Conservation (phyloP, 2,113 vertebrate genomes). For the Cephalopholis sonnerati region DNA sequence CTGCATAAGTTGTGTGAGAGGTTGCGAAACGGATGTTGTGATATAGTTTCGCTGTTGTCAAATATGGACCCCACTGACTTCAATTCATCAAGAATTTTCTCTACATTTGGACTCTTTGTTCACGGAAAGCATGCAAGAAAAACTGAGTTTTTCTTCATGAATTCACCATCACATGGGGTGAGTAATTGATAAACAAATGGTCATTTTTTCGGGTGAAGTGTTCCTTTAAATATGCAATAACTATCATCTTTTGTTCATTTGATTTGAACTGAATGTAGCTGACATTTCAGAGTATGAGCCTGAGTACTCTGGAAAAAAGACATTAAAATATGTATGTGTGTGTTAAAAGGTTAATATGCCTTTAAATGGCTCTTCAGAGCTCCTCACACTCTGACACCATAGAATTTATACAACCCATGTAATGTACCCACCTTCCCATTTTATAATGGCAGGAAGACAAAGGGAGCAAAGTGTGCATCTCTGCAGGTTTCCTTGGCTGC, state of each 20-base stretch:
- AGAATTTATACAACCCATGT: neutral
- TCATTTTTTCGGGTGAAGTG: no score
- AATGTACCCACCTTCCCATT: neutral
- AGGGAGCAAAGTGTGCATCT: slow-evolving; percentile 8
- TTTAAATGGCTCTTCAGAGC: slow-evolving; percentile 2
- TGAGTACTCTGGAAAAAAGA: neutral
- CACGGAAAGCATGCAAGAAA: no score
- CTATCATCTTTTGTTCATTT: neutral
- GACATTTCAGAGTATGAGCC: neutral
- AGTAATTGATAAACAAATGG: no score
- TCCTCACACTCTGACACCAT: neutral
- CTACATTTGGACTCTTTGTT: no score
- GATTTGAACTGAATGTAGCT: neutral
- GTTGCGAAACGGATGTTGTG: no score
- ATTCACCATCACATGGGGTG: no score
- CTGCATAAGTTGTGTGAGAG: no score
- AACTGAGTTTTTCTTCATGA: no score
- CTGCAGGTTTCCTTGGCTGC: slow-evolving; percentile 53
- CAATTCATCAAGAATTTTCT: no score
- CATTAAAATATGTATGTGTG: neutral
- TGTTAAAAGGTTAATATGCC: neutral
- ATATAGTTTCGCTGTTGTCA: no score
- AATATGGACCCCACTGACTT: no score
- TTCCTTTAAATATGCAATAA: neutral
- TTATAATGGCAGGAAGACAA: slow-evolving; percentile 12